phyloP scores from a whole-genome alignment of 2,888 invertebrate genomes.

The Catocala fraxini region DNA sequence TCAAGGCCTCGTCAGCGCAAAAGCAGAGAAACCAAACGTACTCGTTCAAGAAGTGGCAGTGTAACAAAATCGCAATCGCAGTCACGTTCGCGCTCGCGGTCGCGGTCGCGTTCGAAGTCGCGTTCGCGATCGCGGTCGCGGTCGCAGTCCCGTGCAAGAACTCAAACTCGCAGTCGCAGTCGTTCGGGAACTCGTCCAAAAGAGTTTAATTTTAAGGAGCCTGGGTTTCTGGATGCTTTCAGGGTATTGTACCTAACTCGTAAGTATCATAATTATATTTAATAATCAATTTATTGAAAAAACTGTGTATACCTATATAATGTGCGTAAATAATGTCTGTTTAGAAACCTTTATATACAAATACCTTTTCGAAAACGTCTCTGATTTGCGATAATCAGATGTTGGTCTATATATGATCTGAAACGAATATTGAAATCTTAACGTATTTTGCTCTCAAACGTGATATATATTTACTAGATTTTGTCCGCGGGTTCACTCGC shows the following conservation, averaged over 20 bases:
- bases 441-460: too few species aligned
- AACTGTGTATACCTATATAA: too few species aligned
- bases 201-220: constrained; percentile 64
- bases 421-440: too few species aligned
- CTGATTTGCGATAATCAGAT: too few species aligned
- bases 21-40: constrained; percentile 46
- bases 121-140: constrained; percentile 46
- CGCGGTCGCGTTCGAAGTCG: constrained; percentile 44
- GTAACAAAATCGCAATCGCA: constrained; percentile 54
- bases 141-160: constrained; percentile 47
- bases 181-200: constrained; percentile 56
- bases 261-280: constrained; percentile 51
- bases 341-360: too few species aligned
- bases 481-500: too few species aligned
- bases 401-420: too few species aligned
- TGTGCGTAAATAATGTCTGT: too few species aligned
- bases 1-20: constrained; percentile 62
- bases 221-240: constrained; percentile 77
- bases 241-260: constrained; percentile 77
- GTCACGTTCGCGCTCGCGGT: constrained; percentile 48
- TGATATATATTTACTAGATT: too few species aligned
- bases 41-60: constrained; percentile 53
- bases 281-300: too few species aligned
- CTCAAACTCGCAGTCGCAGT: constrained; percentile 44
- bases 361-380: too few species aligned